phyloP scores from a whole-genome alignment of 2,113 vertebrate species.

The Myrmecobius fasciatus region DNA sequence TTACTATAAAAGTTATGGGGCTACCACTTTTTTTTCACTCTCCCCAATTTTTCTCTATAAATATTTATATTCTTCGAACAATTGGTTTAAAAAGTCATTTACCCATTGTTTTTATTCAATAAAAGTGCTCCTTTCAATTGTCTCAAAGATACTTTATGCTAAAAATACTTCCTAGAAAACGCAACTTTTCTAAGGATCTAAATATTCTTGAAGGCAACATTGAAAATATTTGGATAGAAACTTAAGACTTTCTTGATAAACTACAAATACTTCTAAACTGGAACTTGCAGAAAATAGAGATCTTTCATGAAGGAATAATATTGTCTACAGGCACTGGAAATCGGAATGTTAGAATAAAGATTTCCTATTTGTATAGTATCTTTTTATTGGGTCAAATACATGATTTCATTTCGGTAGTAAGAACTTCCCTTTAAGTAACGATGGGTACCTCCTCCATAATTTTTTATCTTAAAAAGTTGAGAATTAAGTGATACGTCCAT shows the following conservation, averaged over 20 bases:
- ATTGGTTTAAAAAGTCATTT: conserved; percentile 64
- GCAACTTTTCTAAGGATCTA: neutral
- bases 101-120: conserved; percentile 53
- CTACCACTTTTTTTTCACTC: conserved; percentile 66
- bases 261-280: neutral
- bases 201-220: neutral
- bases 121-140: neutral
- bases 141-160: neutral
- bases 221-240: neutral
- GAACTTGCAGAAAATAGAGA: neutral
- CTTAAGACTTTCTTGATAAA: neutral
- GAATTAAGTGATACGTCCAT: neutral
- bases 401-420: neutral
- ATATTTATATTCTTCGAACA: conserved; percentile 66
- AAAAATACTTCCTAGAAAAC: neutral
- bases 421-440: neutral
- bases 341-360: neutral
- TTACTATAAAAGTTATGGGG: conserved; percentile 65
- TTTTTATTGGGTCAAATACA: neutral
- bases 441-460: neutral
- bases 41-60: conserved; percentile 57
- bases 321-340: neutral
- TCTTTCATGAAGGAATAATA: neutral
- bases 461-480: neutral
- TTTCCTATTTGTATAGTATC: neutral